Conservation (phyloP, 1,140 invertebrate genomes). For the Archivesica marissinica region DNA sequence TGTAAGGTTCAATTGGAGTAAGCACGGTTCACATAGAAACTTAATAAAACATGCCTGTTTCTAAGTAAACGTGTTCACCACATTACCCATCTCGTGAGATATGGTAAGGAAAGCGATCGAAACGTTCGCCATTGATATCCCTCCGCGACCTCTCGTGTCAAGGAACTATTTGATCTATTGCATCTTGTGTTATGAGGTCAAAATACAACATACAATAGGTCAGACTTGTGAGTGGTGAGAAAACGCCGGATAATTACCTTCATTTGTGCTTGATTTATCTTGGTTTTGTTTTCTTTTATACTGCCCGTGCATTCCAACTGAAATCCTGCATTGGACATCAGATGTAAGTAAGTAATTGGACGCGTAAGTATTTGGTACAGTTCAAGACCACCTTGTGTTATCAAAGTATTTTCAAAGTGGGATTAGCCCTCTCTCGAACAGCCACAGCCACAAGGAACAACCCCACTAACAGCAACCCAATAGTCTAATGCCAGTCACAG, state of each 20-base stretch:
- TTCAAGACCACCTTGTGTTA: too few species aligned
- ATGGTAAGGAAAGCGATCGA: neutral
- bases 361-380: too few species aligned
- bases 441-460: too few species aligned
- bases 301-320: too few species aligned
- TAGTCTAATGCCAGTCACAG: too few species aligned
- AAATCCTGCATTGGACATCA: too few species aligned
- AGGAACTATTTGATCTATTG: slow-evolving; percentile 58
- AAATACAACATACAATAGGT: slow-evolving; percentile 36
- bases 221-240: neutral
- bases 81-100: slow-evolving; percentile 44
- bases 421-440: too few species aligned
- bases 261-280: slow-evolving; percentile 8
- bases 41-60: slow-evolving; percentile 59
- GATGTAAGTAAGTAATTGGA: too few species aligned
- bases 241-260: neutral
- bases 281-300: neutral
- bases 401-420: too few species aligned
- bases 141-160: slow-evolving; percentile 35
- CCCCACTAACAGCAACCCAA: too few species aligned
- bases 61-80: slow-evolving; percentile 37
- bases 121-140: slow-evolving; percentile 21
- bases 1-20: slow-evolving; percentile 39
- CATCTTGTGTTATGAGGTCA: slow-evolving; percentile 47
- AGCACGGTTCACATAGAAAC: slow-evolving; percentile 47